Evolutionary conservation across 2,888 invertebrate genomes (phyloP).

Genomic region (Macaria notata): DNA sequence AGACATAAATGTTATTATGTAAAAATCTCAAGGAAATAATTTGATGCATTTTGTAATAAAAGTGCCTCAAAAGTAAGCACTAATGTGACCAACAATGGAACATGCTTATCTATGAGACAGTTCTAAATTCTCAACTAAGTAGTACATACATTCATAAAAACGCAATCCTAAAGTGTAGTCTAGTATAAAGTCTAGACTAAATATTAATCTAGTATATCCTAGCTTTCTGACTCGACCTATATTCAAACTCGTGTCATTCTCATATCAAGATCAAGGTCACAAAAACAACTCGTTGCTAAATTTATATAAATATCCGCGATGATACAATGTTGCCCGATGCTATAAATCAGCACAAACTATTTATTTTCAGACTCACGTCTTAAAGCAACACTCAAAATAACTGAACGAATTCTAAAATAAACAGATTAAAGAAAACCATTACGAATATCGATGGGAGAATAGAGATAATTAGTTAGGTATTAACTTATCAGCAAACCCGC

Average conservation of each 20-base stretch:
- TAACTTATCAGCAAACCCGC: slow-evolving; percentile 14
- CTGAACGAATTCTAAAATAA: slow-evolving; percentile 11
- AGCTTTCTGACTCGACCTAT: slow-evolving; percentile 2
- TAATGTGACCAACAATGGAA: too few relatives aligned
- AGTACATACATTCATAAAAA: too few relatives aligned
- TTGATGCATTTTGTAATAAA: too few relatives aligned
- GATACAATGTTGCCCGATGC: slow-evolving; percentile 25
- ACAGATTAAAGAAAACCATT: slow-evolving; percentile 6
- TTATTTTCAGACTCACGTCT: slow-evolving; percentile 30
- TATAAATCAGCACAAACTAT: slow-evolving; percentile 26
- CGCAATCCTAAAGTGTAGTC: too few relatives aligned
- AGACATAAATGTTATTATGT: too few relatives aligned
- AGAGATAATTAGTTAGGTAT: background rate
- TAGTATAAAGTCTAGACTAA: too few relatives aligned
- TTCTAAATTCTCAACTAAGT: too few relatives aligned
- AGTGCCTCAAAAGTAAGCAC: too few relatives aligned
- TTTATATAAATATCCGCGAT: slow-evolving; percentile 21
- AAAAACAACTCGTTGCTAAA: slow-evolving; percentile 26
- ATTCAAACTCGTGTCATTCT: slow-evolving; percentile 8
- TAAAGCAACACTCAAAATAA: slow-evolving; percentile 22
- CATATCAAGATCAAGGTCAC: slow-evolving; percentile 23
- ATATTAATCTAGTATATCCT: background rate
- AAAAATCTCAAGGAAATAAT: too few relatives aligned
- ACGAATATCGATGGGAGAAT: slow-evolving; percentile 1
- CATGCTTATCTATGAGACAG: too few relatives aligned